Base-by-base conservation (phyloP, 2,888 invertebrate genomes). In the Andrena bucephala region DNA sequence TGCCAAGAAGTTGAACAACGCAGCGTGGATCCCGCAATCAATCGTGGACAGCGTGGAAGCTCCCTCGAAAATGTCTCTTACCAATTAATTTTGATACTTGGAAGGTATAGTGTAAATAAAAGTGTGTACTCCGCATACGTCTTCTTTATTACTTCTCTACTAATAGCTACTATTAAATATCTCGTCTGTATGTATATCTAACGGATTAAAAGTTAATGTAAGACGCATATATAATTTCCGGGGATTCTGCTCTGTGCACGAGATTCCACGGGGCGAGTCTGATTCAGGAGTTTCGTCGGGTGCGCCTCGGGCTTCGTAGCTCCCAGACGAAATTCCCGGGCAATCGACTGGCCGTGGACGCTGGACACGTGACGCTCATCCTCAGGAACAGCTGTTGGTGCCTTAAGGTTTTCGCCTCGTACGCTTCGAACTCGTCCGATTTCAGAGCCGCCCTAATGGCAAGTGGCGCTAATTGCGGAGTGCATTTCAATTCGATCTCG, bases 1-100 rank as follows among this genome's bases (percentile, higher is more conserved):
- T 76, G 97, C 98, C 0, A 96, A 94, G 92, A 96, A 97, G 94
- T 91, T 97, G 95, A 94, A 94, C 60, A 66, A 81, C 4, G 71
- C 83, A 0, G 68, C 76, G 4, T 93, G 92, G 92, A 85, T 91
- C 69, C 90, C 91, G 5, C 82, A 80, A 1, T 77, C 52, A 2
- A 82, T 88, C 0, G 90, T 59, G 2, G 88, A 90, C 0, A 86
- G 85, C 13, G 62, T 66, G 4, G 68, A 72, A 8, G 27, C n/a
- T 62, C 10, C 13, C 3, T 0, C 59, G 4, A 59, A 70, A 67
- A 57, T 77, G 7, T 36, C 59, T 29, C 20, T 7, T 48, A 60
- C 16, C 10, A 83, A 76, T 10, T 83, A 62, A 81, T 50, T 77
- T 78, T 70, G n/a, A 67, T 52, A 50, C 29, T 2, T 27, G 0